A percentile compares a stretch with the other conserved stretches of the same genome.
Conservation (phyloP, 2,797 vertebrate genomes). For the Phataginus tricuspis region DNA sequence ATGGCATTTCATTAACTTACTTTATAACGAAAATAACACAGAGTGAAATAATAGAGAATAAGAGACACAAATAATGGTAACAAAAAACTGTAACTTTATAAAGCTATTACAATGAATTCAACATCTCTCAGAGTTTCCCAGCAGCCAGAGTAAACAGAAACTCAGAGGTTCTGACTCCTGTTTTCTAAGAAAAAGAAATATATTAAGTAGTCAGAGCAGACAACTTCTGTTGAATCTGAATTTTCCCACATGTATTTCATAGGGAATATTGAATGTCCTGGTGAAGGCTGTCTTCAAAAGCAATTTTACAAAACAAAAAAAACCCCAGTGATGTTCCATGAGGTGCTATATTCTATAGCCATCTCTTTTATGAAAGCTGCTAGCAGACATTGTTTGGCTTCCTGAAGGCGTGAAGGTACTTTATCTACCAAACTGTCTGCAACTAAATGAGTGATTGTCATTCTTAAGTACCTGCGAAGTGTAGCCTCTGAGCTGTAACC, state of each 20-base stretch:
- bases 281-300: background rate
- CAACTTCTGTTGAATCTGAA: background rate
- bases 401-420: background rate
- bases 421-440: background rate
- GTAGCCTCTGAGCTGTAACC: background rate
- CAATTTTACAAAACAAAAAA: background rate
- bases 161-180: rapidly evolving
- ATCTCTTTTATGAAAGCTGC: background rate
- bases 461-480: background rate
- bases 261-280: background rate
- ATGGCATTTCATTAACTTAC: background rate
- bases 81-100: background rate
- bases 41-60: background rate
- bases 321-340: background rate
- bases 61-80: background rate
- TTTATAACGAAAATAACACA: background rate
- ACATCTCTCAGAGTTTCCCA: background rate
- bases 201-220: background rate
- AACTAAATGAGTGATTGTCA: background rate
- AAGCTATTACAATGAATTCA: background rate
- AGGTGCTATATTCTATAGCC: background rate
- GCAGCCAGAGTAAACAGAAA: background rate
- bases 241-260: background rate
- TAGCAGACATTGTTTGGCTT: background rate
- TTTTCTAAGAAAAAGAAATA: background rate